Percentiles rank a stretch among this genome's conserved stretches.
Conservation (phyloP, 2,113 vertebrate genomes). For the Xiphorhynchus elegans region DNA sequence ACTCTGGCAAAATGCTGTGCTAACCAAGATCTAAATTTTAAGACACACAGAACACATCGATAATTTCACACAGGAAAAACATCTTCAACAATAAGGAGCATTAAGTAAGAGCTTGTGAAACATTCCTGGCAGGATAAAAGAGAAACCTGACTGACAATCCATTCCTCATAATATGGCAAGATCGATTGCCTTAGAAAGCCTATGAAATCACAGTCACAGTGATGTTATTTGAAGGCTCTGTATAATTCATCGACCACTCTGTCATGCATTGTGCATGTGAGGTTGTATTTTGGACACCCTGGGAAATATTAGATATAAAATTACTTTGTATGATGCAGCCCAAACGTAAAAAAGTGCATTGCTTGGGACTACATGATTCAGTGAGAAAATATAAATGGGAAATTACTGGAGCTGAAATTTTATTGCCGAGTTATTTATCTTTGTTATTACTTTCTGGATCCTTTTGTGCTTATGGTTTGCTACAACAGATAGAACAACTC, state of each 20-base stretch:
- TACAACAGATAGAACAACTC: conserved; percentile 14
- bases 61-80: not conserved
- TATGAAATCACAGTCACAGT: not conserved
- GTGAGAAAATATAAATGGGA: conserved; percentile 77
- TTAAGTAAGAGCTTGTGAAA: conserved; percentile 10
- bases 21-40: not conserved
- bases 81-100: not conserved
- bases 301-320: conserved; percentile 58
- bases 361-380: conserved; percentile 64
- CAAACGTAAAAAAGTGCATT: conserved; percentile 2
- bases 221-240: not conserved
- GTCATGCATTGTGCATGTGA: not conserved
- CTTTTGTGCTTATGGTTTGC: conserved; percentile 62
- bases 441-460: conserved; percentile 71
- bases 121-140: not conserved
- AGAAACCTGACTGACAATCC: not conserved
- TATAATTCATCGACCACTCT: not conserved
- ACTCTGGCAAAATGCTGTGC: not conserved
- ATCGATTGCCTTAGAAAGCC: conserved; percentile 6
- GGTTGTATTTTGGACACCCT: not conserved
- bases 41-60: not conserved
- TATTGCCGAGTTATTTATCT: conserved; percentile 77
- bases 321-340: conserved; percentile 43
- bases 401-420: conserved; percentile 79
- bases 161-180: not conserved